Evolutionary conservation across 1,140 invertebrate species (phyloP).

Genomic region (Eubasilissa regina): DNA sequence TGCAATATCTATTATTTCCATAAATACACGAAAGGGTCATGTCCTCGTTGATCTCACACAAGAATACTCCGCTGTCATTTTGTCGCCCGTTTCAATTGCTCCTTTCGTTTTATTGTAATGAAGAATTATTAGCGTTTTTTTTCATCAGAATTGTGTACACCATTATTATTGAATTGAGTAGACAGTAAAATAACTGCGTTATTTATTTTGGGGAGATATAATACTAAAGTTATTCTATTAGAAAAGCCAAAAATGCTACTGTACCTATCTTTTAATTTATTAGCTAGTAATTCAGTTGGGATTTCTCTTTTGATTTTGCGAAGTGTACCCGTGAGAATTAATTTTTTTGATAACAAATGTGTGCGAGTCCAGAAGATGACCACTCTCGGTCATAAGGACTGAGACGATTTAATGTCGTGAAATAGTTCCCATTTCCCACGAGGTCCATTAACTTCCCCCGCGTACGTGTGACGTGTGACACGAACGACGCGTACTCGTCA

Average conservation of each 20-base stretch:
- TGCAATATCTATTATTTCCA: conserved; percentile 60
- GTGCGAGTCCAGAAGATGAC: no score
- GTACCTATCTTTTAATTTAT: not conserved
- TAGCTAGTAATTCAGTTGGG: not conserved
- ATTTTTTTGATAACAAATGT: no score
- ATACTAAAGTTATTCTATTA: not conserved
- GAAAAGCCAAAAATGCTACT: not conserved
- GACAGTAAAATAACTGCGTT: not conserved
- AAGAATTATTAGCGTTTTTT: not conserved
- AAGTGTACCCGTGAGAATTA: no score
- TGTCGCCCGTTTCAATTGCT: no score
- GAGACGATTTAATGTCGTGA: no score
- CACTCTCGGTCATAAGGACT: no score
- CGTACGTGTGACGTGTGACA: no score
- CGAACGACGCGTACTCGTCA: no score
- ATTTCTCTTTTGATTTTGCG: conserved; percentile 13
- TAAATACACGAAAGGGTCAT: conserved; percentile 60
- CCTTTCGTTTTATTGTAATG: conserved; percentile 62
- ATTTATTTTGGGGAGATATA: conserved; percentile 2
- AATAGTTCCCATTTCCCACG: no score
- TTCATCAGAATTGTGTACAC: not conserved
- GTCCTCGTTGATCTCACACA: conserved; percentile 51
- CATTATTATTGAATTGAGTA: not conserved
- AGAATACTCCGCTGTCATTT: conserved; percentile 60
- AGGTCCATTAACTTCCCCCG: no score